A percentile compares a stretch with the other conserved stretches of the same genome.
Evolutionary conservation across 2,888 invertebrate species (phyloP).

Genomic region (Ferdinandea cuprea): DNA sequence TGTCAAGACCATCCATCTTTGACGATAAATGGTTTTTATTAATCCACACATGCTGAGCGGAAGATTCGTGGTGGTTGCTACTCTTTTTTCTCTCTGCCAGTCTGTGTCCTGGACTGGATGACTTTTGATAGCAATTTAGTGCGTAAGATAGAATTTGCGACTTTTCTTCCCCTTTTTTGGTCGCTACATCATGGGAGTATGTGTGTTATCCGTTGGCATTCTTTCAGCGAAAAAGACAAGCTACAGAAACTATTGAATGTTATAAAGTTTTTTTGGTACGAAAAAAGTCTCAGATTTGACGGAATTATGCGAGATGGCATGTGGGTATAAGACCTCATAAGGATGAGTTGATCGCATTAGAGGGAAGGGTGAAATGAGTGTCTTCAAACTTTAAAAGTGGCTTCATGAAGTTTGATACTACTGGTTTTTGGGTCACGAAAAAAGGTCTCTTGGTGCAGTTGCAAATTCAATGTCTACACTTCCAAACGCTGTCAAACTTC

Average conservation of each 20-base stretch:
- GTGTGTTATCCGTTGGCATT: conserved; percentile 26
- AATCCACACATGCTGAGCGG: conserved; percentile 71
- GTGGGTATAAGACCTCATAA: conserved; percentile 44
- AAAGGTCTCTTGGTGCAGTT: no score
- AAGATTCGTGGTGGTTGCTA: conserved; percentile 30
- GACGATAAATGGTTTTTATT: conserved; percentile 76
- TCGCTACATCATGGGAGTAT: background rate
- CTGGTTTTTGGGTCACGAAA: no score
- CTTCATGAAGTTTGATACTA: no score
- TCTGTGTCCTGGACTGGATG: conserved; percentile 11
- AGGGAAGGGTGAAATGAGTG: no score
- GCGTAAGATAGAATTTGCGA: conserved; percentile 67
- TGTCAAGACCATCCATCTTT: conserved; percentile 76
- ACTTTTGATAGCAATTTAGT: conserved; percentile 58
- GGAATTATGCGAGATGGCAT: conserved; percentile 49
- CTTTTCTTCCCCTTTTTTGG: conserved; percentile 2
- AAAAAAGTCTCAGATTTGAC: conserved; percentile 52
- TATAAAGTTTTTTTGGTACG: conserved; percentile 44
- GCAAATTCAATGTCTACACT: no score
- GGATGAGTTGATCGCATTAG: no score
- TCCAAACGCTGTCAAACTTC: no score
- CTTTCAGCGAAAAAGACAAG: background rate
- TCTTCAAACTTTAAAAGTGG: no score
- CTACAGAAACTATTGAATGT: conserved; percentile 32
- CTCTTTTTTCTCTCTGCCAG: background rate